Percentiles rank a stretch among this genome's conserved stretches.
phyloP scores from a whole-genome alignment of 2,113 vertebrate species.

The Trogon melanurus region DNA sequence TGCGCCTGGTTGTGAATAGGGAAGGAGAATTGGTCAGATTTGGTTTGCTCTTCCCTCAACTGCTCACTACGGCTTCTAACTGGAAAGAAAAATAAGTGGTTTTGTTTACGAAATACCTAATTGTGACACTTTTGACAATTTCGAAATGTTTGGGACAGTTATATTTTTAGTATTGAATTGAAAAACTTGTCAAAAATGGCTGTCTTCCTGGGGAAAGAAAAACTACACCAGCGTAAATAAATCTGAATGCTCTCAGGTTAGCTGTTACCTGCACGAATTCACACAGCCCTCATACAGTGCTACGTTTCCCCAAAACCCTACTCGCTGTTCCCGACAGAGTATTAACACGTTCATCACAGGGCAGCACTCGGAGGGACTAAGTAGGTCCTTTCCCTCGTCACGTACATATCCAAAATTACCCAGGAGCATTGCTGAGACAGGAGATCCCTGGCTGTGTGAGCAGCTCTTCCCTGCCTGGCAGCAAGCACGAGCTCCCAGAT shows the following conservation, averaged over 20 bases:
- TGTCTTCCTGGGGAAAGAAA: not conserved
- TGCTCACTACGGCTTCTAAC: not conserved
- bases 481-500: not conserved
- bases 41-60: not conserved
- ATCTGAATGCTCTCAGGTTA: not conserved
- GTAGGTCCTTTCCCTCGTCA: not conserved
- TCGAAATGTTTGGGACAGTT: not conserved
- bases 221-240: not conserved
- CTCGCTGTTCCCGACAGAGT: not conserved
- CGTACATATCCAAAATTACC: not conserved
- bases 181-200: not conserved
- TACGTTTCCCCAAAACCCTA: not conserved
- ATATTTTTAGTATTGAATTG: not conserved
- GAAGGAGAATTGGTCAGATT: not conserved
- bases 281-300: not conserved
- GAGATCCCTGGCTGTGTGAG: not conserved
- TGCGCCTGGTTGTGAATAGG: not conserved
- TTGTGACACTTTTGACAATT: not conserved
- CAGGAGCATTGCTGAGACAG: not conserved
- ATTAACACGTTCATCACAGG: not conserved
- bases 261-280: not conserved
- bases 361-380: not conserved
- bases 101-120: not conserved
- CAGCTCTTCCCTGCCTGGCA: not conserved
- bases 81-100: not conserved